Base-by-base conservation (phyloP, 1,140 invertebrate species). In the Mycetomoellerius zeteki region DNA sequence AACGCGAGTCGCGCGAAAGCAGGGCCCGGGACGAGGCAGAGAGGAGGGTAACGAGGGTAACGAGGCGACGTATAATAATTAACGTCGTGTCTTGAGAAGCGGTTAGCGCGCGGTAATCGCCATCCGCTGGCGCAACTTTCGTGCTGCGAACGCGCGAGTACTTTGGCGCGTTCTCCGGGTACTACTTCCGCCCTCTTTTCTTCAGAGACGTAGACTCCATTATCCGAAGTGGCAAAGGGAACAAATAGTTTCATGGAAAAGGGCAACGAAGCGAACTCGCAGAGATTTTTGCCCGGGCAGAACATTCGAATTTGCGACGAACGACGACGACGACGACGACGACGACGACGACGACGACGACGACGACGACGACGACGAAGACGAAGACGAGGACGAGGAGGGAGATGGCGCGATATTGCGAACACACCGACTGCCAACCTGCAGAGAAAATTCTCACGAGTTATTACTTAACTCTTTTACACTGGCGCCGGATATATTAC, bases 51-150 rank as follows among this genome's bases (percentile, higher is more conserved):
- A 84, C 81, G 85, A 69, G 80, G 85, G 85, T 90, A 90, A 90
- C 88, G 88, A 87, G 85, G 76, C 58, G 85, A 89, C 80, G 85
- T 84, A 84, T 84, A 90, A 90, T 90, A 89, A 90, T 90, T 89
- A 90, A 90, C 80, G 73, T 72, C 85, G 78, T 78, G 77, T 87
- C 73, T 81, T 73, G 85, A 89, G 75, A 87, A 87, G 77, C 82
- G 88, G 72, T 87, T 86, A 69, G 77, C 52, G 76, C 65, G 60
- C 56, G 60, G 75, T 87, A 90, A 87, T 89, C 77, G 77, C 30
- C 85, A 56, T 27, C 50, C 50, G 75, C 37, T 24, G 69, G 69
- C 80, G 80, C 80, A 84, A 84, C 80, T 84, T 84, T 84, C 80
- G 80, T 82, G 80, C 67, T 60, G 80, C 78, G 65, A 81, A 30